Evolutionary conservation across 2,113 vertebrate genomes (phyloP).

Genomic region (Dendropsophus ebraccatus): DNA sequence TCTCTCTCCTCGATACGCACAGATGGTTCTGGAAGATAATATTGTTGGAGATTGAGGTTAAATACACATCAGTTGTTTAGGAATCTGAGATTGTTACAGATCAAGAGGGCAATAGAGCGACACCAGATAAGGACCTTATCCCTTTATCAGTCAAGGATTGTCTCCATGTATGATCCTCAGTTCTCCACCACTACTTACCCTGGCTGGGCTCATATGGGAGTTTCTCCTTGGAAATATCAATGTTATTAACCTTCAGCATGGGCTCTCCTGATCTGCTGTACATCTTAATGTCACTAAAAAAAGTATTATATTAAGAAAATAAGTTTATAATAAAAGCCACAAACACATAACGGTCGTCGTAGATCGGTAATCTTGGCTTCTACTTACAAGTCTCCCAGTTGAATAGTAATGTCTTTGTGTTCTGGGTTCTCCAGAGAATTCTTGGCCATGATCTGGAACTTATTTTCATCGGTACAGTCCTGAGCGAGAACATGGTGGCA

Average conservation of each 20-base stretch:
- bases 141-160: background rate
- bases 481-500: conserved; percentile 80
- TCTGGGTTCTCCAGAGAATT: conserved; percentile 65
- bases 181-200: conserved; percentile 62
- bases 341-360: no score
- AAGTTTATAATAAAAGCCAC: background rate
- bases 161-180: background rate
- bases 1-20: conserved; percentile 60
- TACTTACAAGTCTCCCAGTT: conserved; percentile 77
- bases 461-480: conserved; percentile 78
- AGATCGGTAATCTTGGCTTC: no score
- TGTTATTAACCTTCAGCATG: conserved; percentile 67
- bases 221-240: conserved; percentile 56
- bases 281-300: conserved; percentile 68
- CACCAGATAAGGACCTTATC: no score
- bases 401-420: conserved; percentile 70
- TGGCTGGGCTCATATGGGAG: conserved; percentile 65
- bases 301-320: background rate
- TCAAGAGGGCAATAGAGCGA: no score
- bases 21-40: conserved; percentile 58
- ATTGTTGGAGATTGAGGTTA: no score
- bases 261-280: conserved; percentile 61
- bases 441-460: conserved; percentile 79
- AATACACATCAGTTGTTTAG: no score
- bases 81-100: no score